Conservation (phyloP, 2,888 invertebrate species). For the Caenorhabditis auriculariae region DNA sequence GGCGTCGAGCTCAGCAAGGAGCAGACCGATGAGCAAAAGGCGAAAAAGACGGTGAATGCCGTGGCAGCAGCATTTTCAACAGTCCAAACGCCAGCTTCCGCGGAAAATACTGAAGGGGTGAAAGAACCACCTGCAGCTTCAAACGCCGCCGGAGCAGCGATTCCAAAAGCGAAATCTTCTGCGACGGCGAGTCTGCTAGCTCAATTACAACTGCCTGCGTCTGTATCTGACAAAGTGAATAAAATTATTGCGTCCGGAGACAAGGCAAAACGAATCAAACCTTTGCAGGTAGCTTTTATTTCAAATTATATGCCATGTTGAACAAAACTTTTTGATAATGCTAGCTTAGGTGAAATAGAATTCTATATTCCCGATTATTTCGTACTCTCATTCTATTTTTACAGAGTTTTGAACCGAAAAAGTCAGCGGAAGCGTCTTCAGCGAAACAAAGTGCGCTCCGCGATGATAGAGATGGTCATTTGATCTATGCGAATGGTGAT, state of each 20-base stretch:
- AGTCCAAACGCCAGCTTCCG: constrained; percentile 1
- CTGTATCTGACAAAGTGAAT: constrained; percentile 59
- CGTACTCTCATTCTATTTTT: no score
- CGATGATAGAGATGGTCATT: constrained; percentile 99
- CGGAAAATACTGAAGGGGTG: constrained; percentile 14
- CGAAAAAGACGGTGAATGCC: constrained; percentile 61
- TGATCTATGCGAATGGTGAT: constrained; percentile 98
- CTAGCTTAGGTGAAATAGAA: no score
- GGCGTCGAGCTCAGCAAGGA: constrained; percentile 39
- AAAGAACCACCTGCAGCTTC: constrained; percentile 5
- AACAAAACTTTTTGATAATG: no score
- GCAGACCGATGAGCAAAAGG: constrained; percentile 53
- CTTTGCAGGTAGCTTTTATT: no score
- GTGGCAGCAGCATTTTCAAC: constrained; percentile 59
- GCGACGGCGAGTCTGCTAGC: constrained; percentile 43
- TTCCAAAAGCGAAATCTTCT: constrained; percentile 23
- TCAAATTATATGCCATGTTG: no score
- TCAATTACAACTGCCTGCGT: constrained; percentile 55
- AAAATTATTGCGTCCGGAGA: constrained; percentile 52
- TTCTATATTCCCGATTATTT: no score
- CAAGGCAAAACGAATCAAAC: constrained; percentile 27
- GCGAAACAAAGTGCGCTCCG: no score
- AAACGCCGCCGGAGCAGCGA: background rate
- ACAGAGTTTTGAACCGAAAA: no score
- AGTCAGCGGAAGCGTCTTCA: no score